A percentile compares a stretch with the other conserved stretches of the same genome.
phyloP scores from a whole-genome alignment of 2,797 vertebrate species.

The Neomorphus geoffroyi region DNA sequence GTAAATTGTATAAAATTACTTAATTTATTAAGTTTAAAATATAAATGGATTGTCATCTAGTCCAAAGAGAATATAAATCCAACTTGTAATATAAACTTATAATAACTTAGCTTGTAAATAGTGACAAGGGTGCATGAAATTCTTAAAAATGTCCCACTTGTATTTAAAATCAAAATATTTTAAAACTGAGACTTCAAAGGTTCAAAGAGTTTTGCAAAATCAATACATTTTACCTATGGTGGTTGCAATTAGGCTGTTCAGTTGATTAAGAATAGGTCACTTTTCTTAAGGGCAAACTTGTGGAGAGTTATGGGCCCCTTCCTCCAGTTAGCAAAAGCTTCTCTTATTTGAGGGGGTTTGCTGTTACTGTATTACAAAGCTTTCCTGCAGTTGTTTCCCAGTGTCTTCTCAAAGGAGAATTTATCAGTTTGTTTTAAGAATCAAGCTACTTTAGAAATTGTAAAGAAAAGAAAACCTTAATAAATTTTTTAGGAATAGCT shows the following conservation, averaged over 20 bases:
- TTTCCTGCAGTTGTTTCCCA: neutral
- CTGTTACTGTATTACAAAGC: neutral
- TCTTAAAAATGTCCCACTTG: constrained; percentile 47
- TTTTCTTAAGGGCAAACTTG: neutral
- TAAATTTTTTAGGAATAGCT: neutral
- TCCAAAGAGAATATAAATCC: constrained; percentile 45
- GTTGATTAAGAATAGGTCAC: neutral
- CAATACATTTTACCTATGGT: neutral
- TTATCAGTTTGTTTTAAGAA: neutral
- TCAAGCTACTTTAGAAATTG: neutral
- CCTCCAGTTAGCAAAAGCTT: neutral
- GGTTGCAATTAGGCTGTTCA: neutral
- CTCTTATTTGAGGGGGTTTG: neutral
- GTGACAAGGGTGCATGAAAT: constrained; percentile 30
- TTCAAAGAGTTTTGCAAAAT: constrained; percentile 5
- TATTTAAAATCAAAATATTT: constrained; percentile 25
- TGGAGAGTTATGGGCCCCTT: neutral
- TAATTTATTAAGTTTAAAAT: constrained; percentile 10
- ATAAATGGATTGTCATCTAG: constrained; percentile 25
- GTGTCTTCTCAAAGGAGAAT: neutral
- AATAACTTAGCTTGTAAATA: constrained; percentile 46
- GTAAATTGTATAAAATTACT: neutral
- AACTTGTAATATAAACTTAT: constrained; percentile 49
- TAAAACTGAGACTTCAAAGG: neutral
- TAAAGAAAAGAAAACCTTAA: neutral